phyloP scores from a whole-genome alignment of 2,888 invertebrate genomes.

The Polydesmus complanatus region DNA sequence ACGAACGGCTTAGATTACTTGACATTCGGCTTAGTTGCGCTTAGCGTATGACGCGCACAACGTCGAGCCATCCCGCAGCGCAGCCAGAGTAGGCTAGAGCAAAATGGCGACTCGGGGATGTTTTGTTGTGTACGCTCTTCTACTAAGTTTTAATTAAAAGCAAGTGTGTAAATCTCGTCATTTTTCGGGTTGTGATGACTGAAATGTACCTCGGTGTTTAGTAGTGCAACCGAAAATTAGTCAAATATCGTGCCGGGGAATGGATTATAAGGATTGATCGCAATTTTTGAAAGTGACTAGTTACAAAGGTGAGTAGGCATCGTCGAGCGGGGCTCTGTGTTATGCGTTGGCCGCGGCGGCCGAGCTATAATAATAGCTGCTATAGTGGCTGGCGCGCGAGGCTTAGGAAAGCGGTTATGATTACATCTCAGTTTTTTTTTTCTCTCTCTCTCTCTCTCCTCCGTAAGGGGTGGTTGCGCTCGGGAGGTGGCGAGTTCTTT shows the following conservation, averaged over 20 bases:
- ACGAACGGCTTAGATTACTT: background rate
- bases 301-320: background rate
- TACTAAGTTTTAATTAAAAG: background rate
- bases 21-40: background rate
- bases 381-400: background rate
- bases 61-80: no score
- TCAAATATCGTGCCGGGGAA: background rate
- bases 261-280: background rate
- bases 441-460: background rate
- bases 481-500: background rate
- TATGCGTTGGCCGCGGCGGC: background rate
- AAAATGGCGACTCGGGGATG: background rate
- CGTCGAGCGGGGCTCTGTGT: no score
- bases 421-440: background rate
- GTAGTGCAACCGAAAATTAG: background rate
- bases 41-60: background rate
- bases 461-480: background rate
- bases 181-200: background rate
- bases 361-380: background rate
- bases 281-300: background rate
- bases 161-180: background rate
- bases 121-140: background rate
- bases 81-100: no score
- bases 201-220: background rate
- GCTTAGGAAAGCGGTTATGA: background rate